Conservation (phyloP, 2,888 invertebrate species). For the Thymelicus sylvestris region DNA sequence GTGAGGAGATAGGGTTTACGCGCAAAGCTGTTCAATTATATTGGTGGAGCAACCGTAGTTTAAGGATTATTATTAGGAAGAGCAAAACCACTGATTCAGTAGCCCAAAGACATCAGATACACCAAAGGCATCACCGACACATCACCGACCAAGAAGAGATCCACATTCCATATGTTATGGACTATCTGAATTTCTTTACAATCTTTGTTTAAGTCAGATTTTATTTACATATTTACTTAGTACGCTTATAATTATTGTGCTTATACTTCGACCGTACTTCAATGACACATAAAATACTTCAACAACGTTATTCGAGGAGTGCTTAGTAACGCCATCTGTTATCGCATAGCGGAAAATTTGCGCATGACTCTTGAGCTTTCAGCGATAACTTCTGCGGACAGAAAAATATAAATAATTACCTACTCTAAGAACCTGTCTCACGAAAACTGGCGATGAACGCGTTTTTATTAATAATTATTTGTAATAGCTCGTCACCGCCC, state of each 20-base stretch:
- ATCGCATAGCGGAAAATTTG: background rate
- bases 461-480: conserved; percentile 30
- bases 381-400: background rate
- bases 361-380: no score
- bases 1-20: conserved; percentile 27
- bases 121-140: no score
- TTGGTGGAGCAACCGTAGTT: background rate
- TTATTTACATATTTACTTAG: no score
- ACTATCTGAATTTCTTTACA: no score
- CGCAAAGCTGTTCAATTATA: background rate
- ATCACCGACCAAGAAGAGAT: no score
- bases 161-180: no score
- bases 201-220: no score
- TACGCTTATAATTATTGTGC: no score
- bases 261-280: no score
- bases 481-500: conserved; percentile 29
- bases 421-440: conserved; percentile 20
- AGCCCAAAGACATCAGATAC: no score
- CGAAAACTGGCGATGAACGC: conserved; percentile 7
- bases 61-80: background rate
- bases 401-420: background rate
- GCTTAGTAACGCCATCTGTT: background rate
- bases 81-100: no score
- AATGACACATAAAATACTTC: no score
- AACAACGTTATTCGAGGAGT: background rate